Percentiles rank a stretch among this genome's conserved stretches.
phyloP scores from a whole-genome alignment of 30 jellyfish, hydroid and myxozoan genomes.

The Hydra vulgaris region DNA sequence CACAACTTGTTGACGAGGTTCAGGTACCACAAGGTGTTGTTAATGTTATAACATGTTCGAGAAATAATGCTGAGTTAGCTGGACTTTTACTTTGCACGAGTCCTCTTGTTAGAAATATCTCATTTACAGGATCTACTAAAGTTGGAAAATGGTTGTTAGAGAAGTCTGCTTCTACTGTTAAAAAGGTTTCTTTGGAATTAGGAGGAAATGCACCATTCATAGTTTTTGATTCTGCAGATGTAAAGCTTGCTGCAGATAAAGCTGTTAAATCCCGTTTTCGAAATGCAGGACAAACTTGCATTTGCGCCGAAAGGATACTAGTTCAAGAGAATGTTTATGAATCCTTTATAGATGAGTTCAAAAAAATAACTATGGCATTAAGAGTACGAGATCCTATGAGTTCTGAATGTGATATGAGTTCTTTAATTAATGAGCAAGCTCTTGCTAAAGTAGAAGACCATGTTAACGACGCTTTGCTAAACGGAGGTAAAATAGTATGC shows the following conservation, averaged over 20 bases:
- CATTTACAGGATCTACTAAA: slow-evolving; percentile 92
- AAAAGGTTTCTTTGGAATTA: slow-evolving; percentile 66
- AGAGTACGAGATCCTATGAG: slow-evolving; percentile 71
- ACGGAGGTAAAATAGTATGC: slow-evolving; percentile 45
- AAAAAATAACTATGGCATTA: slow-evolving; percentile 28
- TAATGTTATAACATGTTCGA: slow-evolving; percentile 65
- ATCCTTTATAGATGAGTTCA: slow-evolving; percentile 40
- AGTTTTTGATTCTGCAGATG: slow-evolving; percentile 77
- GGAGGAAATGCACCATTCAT: slow-evolving; percentile 95
- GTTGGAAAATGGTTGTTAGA: slow-evolving; percentile 70
- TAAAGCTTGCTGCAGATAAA: slow-evolving; percentile 33
- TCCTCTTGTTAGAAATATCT: slow-evolving; percentile 36
- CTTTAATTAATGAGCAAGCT: slow-evolving; percentile 45
- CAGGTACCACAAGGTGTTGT: slow-evolving; percentile 87
- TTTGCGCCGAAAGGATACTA: slow-evolving; percentile 76
- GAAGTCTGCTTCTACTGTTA: slow-evolving; percentile 67
- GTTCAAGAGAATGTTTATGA: slow-evolving; percentile 70
- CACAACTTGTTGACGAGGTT: slow-evolving; percentile 54
- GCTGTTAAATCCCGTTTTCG: slow-evolving; percentile 65
- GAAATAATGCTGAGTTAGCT: slow-evolving; percentile 34
- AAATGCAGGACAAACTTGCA: slow-evolving; percentile 87
- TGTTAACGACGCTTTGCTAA: slow-evolving; percentile 46
- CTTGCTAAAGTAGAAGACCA: slow-evolving; percentile 45
- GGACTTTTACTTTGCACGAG: slow-evolving; percentile 46
- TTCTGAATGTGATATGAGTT: slow-evolving; percentile 28